A percentile compares a stretch with the other conserved stretches of the same genome.
Evolutionary conservation across 1,140 invertebrate genomes (phyloP).

Genomic region (Caligus rogercresseyi): DNA sequence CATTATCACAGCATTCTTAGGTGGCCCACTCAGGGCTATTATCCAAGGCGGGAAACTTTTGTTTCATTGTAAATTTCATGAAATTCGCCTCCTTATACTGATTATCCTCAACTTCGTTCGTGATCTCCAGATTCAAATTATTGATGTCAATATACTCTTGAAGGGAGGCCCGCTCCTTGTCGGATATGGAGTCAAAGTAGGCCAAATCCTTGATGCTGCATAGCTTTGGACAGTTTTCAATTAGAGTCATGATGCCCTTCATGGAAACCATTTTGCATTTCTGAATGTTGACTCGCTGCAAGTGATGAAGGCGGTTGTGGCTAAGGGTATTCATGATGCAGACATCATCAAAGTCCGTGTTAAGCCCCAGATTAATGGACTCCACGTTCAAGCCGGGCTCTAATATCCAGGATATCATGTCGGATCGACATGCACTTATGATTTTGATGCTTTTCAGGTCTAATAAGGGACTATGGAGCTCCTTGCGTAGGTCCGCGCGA

Average conservation of each 20-base stretch:
- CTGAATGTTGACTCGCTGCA: not conserved
- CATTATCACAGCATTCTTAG: too few relatives aligned
- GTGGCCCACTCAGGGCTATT: constrained; percentile 13
- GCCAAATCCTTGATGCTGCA: not conserved
- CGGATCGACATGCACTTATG: not conserved
- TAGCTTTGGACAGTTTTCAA: not conserved
- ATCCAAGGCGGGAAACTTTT: constrained; percentile 8
- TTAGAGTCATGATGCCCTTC: not conserved
- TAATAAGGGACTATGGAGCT: not conserved
- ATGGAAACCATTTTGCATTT: not conserved
- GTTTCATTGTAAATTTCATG: constrained; percentile 1
- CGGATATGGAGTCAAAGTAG: not conserved
- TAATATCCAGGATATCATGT: not conserved
- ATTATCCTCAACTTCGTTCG: not conserved
- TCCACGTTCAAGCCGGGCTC: constrained; percentile 3
- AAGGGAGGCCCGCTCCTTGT: not conserved
- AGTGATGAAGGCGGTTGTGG: not conserved
- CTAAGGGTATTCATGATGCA: not conserved
- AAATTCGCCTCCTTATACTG: constrained; percentile 5
- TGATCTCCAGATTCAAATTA: constrained; percentile 2
- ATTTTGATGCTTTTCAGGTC: constrained; percentile 1
- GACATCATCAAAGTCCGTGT: not conserved
- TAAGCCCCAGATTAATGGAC: not conserved
- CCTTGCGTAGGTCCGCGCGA: not conserved
- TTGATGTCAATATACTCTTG: not conserved